Conservation (phyloP, 2,888 invertebrate genomes). For the Agrotis exclamationis region DNA sequence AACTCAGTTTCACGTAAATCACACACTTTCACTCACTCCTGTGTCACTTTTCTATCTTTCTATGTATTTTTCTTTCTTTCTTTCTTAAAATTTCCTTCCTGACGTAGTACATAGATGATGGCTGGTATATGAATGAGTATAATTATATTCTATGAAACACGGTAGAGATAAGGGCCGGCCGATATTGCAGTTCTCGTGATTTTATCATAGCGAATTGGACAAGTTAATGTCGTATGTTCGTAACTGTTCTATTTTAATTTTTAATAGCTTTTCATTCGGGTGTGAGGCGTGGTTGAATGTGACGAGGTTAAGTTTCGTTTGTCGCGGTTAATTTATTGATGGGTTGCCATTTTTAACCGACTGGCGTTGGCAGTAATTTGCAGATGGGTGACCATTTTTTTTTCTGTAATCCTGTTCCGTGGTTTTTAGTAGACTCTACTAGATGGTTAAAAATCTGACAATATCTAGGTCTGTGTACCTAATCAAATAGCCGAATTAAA, state of each 20-base stretch:
- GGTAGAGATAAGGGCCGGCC: conserved; percentile 65
- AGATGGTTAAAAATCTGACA: too few species aligned
- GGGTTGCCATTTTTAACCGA: neutral
- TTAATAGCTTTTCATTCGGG: conserved; percentile 33
- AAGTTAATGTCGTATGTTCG: conserved; percentile 50
- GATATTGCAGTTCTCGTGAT: conserved; percentile 73
- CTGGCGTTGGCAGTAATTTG: too few species aligned
- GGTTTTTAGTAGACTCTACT: neutral
- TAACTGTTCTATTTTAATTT: conserved; percentile 36
- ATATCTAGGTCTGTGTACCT: neutral
- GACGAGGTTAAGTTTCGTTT: neutral
- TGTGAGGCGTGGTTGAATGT: neutral
- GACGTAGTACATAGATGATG: conserved; percentile 38
- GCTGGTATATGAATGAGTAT: conserved; percentile 62
- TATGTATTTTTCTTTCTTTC: conserved; percentile 4
- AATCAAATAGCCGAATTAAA: neutral
- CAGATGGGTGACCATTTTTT: neutral
- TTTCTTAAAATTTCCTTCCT: conserved; percentile 26
- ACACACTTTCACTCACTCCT: conserved; percentile 52
- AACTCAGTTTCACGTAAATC: neutral
- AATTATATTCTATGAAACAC: conserved; percentile 43
- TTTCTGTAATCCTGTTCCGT: neutral
- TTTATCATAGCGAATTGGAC: conserved; percentile 61
- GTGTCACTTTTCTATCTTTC: conserved; percentile 29
- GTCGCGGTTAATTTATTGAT: neutral